These are phyloP conservation scores for Dynastes maya DNA, from an alignment of 2,888 invertebrate genomes.

Conservation along the genomic window DNA sequence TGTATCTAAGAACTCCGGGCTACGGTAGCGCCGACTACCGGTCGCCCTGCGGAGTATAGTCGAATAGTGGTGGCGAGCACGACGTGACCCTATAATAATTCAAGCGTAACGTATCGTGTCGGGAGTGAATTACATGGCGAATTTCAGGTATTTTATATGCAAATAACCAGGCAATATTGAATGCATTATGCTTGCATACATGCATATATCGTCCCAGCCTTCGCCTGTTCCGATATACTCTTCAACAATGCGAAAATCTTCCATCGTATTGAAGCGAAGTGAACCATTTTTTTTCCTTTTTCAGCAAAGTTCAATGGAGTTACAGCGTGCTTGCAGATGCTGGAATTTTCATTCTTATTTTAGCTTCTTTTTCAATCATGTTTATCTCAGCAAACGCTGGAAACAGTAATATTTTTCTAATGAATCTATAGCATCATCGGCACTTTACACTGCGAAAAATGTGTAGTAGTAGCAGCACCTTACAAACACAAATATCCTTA, in stretches of 20 bases:
- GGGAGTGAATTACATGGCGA: slow-evolving; percentile 25
- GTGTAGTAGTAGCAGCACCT: too few relatives aligned
- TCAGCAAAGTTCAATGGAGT: too few relatives aligned
- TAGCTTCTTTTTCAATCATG: too few relatives aligned
- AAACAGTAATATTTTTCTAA: too few relatives aligned
- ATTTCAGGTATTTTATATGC: slow-evolving; percentile 33
- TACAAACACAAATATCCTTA: too few relatives aligned
- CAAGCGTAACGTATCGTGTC: slow-evolving; percentile 24
- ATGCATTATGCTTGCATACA: slow-evolving; percentile 11
- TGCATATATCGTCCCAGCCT: background rate
- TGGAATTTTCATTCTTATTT: too few relatives aligned
- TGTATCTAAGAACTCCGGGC: background rate
- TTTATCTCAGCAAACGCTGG: too few relatives aligned
- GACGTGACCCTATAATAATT: slow-evolving; percentile 17
- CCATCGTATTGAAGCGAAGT: background rate
- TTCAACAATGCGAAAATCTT: background rate
- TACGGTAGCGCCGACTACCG: too few relatives aligned
- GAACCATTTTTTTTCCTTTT: too few relatives aligned
- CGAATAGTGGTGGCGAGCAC: background rate
- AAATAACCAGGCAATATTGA: slow-evolving; percentile 22
- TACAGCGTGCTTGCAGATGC: too few relatives aligned
- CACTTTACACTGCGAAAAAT: too few relatives aligned
- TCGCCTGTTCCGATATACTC: background rate
- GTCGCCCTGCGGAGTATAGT: background rate
- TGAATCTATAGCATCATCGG: too few relatives aligned